Base-by-base conservation (phyloP, 2,888 invertebrate genomes). In the Sabatieria punctata region DNA sequence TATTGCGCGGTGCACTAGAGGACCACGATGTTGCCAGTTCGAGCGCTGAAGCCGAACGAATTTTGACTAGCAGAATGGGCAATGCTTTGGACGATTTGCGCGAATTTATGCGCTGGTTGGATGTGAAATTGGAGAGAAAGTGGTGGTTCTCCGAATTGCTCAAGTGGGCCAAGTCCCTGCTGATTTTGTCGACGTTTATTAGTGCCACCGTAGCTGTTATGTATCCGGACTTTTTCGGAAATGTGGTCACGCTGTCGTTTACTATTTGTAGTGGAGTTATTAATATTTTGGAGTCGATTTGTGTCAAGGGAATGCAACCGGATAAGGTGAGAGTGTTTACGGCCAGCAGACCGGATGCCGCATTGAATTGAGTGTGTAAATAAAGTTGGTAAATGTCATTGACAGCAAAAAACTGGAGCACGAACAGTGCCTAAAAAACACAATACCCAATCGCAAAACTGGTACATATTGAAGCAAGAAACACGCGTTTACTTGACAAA, bases 71-170 rank as follows among this genome's bases (percentile, higher is more conserved):
- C n/a, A 11, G 33, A 33, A 11, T 33, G 33, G 33, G n/a, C 11
- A 11, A 33, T 13, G n/a, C 33, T 11, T 33, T 33, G 11, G 33
- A 33, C 11, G n/a, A 33, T 33, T 13, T 33, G 33, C 11, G 13
- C 33, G 33, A 33, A 33, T 33, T 33, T 33, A 33, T 38, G 38
- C 38, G 38, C 6, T 38, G 38, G 38, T 8, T 38, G 38, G 38
- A 38, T 38, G n/a, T 21, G 8, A 38, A 38, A n/a, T 21, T 38
- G n/a, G 38, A 38, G n/a, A 38, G 19, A n/a, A 38, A 38, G 19
- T 38, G 38, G 38, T 38, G 38, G 38, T n/a, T 38, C n/a, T 18
- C 11, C 6, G 38, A 38, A 38, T 6, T n/a, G 6, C 8, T 38
- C 8, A 38, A 38, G n/a, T 38, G 19, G 15, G 22, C 19, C 22